Evolutionary conservation across 2,797 vertebrate species (phyloP), one percentile per base, ranked within the genome.

Genomic region (Acanthurus lineatus): DNA sequence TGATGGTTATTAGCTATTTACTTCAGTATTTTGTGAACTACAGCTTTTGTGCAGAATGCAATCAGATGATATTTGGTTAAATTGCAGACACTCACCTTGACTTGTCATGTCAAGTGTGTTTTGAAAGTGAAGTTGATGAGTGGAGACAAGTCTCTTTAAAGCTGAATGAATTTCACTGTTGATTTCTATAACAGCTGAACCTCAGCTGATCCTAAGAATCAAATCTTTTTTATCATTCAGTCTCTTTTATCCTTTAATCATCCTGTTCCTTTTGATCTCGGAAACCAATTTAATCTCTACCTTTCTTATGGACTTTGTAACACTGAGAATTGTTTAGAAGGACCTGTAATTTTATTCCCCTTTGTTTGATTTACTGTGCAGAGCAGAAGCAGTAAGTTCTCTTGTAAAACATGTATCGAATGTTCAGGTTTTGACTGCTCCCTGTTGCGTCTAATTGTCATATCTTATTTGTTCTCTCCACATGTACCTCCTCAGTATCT

Each of bases 241-340:
- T 84, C 73, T 82, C 69, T 82, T 81, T 85, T 53, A 83, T 84
- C 72, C 42, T 72, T 77, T 75, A 72, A 85, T 81, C 38, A 66
- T 42, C 64, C 12, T 14, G 2, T 73, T 61, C 79, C 77, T 76
- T 89, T 85, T 87, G 76, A 82, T 82, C 57, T 69, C 10, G 3
- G 42, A 56, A 69, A 73, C 51, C 59, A 65, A 87, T 77, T 80
- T 69, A 22, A 48, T 69, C 42, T 52, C 16, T 69, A 62, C 68
- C 59, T 74, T 54, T 51, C 3, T 44, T 47, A 62, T 72, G 28
- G 53, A 73, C 48, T 69, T 48, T 42, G 53, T 81, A 57, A 64
- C n/a, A 56, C n/a, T 32, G 32, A 63, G 17, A 40, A 69, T 56
- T 20, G 20, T 73, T 69, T 54, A 4, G 15, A 40, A 66, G 44